A percentile compares a stretch with the other conserved stretches of the same genome.
These are phyloP conservation scores for Guaruba guarouba DNA, from an alignment of 2,113 vertebrate species.

Conservation along the genomic window DNA sequence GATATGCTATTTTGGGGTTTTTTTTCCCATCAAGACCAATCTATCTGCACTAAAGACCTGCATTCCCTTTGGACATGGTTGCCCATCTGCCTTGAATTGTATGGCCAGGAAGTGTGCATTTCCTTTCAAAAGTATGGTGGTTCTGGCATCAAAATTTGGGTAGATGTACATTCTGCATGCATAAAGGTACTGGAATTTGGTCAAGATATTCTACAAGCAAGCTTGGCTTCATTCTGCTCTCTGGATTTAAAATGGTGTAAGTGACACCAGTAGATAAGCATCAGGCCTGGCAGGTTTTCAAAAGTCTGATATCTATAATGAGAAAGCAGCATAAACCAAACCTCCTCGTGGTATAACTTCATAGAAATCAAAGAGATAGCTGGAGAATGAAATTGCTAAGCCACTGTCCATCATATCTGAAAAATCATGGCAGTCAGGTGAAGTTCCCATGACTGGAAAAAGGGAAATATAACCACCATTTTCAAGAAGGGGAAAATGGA, in stretches of 20 bases:
- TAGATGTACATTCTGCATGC: neutral
- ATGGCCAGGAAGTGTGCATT: neutral
- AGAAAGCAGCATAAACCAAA: neutral
- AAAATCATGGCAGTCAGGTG: too few relatives aligned
- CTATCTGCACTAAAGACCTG: neutral
- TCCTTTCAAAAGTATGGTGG: neutral
- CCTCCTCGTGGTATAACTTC: neutral
- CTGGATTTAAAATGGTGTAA: neutral
- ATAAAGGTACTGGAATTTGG: neutral
- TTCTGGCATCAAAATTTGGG: neutral
- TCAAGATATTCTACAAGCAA: neutral
- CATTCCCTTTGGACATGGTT: neutral
- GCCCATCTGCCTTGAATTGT: neutral
- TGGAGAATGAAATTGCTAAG: too few relatives aligned
- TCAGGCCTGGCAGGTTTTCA: conserved; percentile 24
- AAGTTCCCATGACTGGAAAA: too few relatives aligned
- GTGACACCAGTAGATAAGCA: neutral
- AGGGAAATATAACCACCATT: too few relatives aligned
- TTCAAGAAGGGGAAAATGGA: too few relatives aligned
- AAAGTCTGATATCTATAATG: neutral
- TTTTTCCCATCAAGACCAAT: neutral
- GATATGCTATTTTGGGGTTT: rapidly evolving
- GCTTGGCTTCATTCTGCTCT: neutral
- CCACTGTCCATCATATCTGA: too few relatives aligned
- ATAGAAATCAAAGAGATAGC: neutral